Conservation (phyloP, 1,140 invertebrate species). For the Elymnias hypermnestra region DNA sequence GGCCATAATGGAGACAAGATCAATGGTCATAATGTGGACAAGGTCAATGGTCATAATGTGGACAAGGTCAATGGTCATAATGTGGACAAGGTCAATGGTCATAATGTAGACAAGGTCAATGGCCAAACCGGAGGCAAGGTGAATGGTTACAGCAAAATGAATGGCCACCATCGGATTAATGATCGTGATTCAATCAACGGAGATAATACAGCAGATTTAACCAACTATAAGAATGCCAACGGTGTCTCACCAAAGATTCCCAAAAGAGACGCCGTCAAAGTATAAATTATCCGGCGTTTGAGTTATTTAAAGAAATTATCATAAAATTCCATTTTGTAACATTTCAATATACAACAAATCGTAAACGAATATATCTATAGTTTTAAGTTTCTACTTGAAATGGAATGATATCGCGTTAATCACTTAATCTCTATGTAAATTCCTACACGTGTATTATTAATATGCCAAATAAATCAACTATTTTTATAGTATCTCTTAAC, state of each 20-base stretch:
- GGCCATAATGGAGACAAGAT: conserved; percentile 18
- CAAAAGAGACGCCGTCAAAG: conserved; percentile 64
- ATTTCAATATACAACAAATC: conserved; percentile 51
- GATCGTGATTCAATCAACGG: conserved; percentile 3
- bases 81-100: conserved; percentile 21
- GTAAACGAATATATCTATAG: too few species aligned
- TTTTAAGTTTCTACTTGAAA: too few species aligned
- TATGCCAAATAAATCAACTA: conserved; percentile 61
- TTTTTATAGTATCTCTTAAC: conserved; percentile 64
- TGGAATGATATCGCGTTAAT: conserved; percentile 1
- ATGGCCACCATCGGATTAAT: conserved; percentile 9
- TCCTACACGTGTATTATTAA: conserved; percentile 34
- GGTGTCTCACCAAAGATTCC: conserved; percentile 60
- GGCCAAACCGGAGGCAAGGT: conserved; percentile 19
- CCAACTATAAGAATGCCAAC: conserved; percentile 34
- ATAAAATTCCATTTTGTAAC: conserved; percentile 57
- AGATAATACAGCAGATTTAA: conserved; percentile 21
- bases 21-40: conserved; percentile 15
- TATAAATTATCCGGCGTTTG: conserved; percentile 32
- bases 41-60: conserved; percentile 21
- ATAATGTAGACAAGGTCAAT: conserved; percentile 18
- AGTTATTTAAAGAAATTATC: conserved; percentile 31
- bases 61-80: conserved; percentile 22
- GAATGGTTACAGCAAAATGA: conserved; percentile 10
- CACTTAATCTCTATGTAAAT: conserved; percentile 15